A percentile compares a stretch with the other conserved stretches of the same genome.
Conservation (phyloP, 2,113 vertebrate species). For the Lynx canadensis region DNA sequence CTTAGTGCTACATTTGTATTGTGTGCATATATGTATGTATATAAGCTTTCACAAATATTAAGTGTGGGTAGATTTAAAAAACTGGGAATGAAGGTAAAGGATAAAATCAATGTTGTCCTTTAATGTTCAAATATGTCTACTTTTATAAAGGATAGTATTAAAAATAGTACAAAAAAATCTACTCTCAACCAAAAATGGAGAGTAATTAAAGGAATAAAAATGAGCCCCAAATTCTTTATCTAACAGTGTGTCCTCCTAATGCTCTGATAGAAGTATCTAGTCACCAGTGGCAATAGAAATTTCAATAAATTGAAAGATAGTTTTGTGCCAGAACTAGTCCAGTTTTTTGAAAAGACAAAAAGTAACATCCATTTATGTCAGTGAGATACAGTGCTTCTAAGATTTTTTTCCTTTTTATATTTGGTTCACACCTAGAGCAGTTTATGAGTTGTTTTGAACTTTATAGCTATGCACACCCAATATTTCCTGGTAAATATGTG, state of each 20-base stretch:
- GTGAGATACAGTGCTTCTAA: neutral
- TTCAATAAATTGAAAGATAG: neutral
- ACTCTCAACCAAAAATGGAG: neutral
- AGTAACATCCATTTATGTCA: neutral
- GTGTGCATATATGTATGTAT: neutral
- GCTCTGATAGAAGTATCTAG: neutral
- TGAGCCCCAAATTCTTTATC: neutral
- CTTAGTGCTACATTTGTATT: neutral
- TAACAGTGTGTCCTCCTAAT: neutral
- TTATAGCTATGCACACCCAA: neutral
- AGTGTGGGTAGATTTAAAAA: neutral
- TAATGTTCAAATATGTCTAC: neutral
- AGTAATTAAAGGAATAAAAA: neutral
- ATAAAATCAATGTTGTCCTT: neutral
- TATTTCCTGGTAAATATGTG: slow-evolving; percentile 1
- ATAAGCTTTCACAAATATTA: neutral
- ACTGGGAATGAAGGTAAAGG: neutral
- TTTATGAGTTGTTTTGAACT: slow-evolving; percentile 35
- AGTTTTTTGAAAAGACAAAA: neutral
- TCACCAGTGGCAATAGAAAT: neutral
- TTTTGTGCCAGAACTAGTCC: neutral
- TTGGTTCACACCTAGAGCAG: neutral
- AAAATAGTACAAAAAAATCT: neutral
- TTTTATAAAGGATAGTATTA: neutral
- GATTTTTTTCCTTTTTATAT: neutral